phyloP scores from a whole-genome alignment of 1,140 invertebrate species.

The Drosophila tani region DNA sequence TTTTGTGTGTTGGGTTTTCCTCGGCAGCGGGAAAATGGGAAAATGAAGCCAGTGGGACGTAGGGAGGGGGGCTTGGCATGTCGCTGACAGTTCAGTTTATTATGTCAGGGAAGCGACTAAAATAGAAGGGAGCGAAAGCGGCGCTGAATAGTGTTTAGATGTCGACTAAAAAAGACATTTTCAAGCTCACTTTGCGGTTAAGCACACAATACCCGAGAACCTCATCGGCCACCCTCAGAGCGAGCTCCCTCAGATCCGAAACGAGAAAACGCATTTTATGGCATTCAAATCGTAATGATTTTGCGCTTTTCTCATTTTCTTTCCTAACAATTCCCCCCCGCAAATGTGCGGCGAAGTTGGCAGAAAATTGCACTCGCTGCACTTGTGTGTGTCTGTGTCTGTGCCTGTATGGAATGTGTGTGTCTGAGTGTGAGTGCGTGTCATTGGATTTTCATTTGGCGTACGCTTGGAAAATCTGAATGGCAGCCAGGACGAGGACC shows the following conservation, averaged over 20 bases:
- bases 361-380: constrained; percentile 58
- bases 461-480: constrained; percentile 41
- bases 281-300: constrained; percentile 73
- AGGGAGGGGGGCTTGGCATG: constrained; percentile 14
- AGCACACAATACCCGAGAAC: constrained; percentile 34
- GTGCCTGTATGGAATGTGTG: neutral
- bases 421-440: constrained; percentile 26
- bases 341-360: constrained; percentile 62
- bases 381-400: constrained; percentile 10
- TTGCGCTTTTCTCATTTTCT: constrained; percentile 63
- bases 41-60: constrained; percentile 5
- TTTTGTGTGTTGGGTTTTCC: constrained; percentile 47
- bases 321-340: constrained; percentile 48
- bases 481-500: constrained; percentile 2
- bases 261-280: constrained; percentile 60
- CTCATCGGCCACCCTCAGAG: neutral
- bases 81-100: constrained; percentile 41
- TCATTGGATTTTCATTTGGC: constrained; percentile 55
- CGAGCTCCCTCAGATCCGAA: constrained; percentile 3
- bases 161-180: constrained; percentile 56
- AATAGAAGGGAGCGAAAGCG: constrained; percentile 1
- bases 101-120: constrained; percentile 24
- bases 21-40: neutral
- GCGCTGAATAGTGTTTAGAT: constrained; percentile 48
- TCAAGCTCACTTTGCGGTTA: constrained; percentile 44